Percentiles rank a stretch among this genome's conserved stretches.
Evolutionary conservation across 2,113 vertebrate genomes (phyloP).

Genomic region (Daphoenositta chrysoptera): DNA sequence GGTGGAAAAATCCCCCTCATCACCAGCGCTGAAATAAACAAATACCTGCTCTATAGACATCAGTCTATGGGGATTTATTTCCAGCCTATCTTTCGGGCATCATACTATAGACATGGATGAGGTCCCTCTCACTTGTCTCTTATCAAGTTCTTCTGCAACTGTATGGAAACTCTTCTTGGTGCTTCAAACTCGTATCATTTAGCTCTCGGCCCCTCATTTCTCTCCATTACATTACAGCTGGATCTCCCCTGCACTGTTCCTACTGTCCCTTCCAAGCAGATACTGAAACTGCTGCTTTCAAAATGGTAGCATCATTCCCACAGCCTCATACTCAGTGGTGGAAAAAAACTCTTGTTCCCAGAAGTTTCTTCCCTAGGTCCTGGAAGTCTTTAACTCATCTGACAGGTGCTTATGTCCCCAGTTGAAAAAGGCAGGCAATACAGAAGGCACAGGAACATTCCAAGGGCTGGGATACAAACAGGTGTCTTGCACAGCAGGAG

Average conservation of each 20-base stretch:
- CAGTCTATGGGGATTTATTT: too few species aligned
- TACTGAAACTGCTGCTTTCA: neutral
- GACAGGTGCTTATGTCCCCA: neutral
- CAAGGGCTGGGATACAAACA: neutral
- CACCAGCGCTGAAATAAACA: too few species aligned
- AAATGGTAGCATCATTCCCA: rapidly evolving
- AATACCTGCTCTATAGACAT: too few species aligned
- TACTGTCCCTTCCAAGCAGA: neutral
- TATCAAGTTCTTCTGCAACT: neutral
- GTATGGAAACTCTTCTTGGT: neutral
- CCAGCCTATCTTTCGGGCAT: too few species aligned
- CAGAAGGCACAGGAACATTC: neutral
- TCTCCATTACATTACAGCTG: neutral
- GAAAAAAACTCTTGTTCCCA: neutral
- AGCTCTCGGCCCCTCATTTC: neutral
- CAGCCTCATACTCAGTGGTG: rapidly evolving
- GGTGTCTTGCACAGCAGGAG: neutral
- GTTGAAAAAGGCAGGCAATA: neutral
- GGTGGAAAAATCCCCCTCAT: too few species aligned
- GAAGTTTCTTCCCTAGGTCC: neutral
- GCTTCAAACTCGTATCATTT: neutral
- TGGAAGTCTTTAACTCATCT: neutral
- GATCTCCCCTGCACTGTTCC: neutral
- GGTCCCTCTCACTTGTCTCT: neutral
- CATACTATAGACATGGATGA: neutral